Base-by-base conservation (phyloP, 2,888 invertebrate species). In the Biston stratarius region DNA sequence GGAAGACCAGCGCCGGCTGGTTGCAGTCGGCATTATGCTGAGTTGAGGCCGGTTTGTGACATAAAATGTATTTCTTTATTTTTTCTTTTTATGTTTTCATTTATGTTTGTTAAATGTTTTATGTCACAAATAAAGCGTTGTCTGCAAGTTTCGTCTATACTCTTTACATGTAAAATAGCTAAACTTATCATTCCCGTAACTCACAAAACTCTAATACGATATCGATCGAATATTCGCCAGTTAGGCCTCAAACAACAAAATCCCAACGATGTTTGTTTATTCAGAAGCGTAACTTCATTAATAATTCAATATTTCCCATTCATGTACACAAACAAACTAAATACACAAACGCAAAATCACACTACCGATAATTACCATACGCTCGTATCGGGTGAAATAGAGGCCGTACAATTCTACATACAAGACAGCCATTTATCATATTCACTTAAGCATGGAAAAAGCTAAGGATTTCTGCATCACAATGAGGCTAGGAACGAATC, bases 391-490 rank as follows among this genome's bases (percentile, higher is more conserved):
- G 74, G 66, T 60, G 67, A 73, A 70, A 74, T 76, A 70, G 69
- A 69, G 69, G 73, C 69, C 64, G 64, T 57, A 38, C 45, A 42
- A 40, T 40, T 42, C 59, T 51, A 72, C 73, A 76, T 71, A 86
- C 82, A 86, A 85, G 83, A 79, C 78, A 66, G 77, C 75, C 82
- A 88, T 89, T 87, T 84, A 87, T 87, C 89, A 89, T 83, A 82
- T 81, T 82, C 86, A 84, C 83, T 87, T 85, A 83, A 82, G 82
- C 75, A 71, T 77, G 83, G 88, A 89, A 91, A 91, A 91, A 88
- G 87, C 86, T 87, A 82, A 91, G 87, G 88, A 91, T 90, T 91
- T 91, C 88, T 91, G 88, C 88, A 92, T 92, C 77, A 93, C 90
- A 92, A 94, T 89, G 88, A 88, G 84, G 86, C 84, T 86, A 84